Evolutionary conservation across 2,888 invertebrate genomes (phyloP), one percentile per base, ranked within the genome.

Genomic region (Volucella inanis): DNA sequence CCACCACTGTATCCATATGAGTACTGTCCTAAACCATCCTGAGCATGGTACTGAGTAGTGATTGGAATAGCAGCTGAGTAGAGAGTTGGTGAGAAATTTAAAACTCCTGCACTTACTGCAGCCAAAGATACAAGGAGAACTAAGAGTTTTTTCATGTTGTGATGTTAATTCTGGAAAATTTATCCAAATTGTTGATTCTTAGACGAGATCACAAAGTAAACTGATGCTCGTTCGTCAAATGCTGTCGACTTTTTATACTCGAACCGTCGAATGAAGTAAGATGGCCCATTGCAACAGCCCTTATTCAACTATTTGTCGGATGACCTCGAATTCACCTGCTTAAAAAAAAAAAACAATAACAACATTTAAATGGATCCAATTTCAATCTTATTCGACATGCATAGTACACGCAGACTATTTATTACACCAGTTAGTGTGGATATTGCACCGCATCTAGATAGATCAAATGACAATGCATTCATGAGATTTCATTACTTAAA

Each of bases 1-100:
- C 93, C 94, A 77, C 93, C 94, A 57, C 93, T 90, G 88, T 95
- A 94, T 54, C 94, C 94, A 89, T 94, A 95, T 41, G 93, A 93
- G 90, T 94, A 94, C 89, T 94, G 94, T 2, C 94, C 94, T 49
- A 93, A 90, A 80, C 92, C 93, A 89, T 95, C 94, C 91, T 95
- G 94, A 59, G 93, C 92, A 90, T 94, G 94, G 89, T 94, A 94
- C 87, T 92, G 92, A 41, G 90, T 91, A 75, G 91, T 88, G 68
- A 92, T 89, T 61, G 91, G 91, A 39, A 86, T 74, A 8, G 83
- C 62, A n/a, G 88, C 83, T 8, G 87, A 87, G 31, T 87, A 88
- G 11, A 87, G 68, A 18, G 87, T 45, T 50, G 87, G 75, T 6
- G 86, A 57, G 68, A 87, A 81, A 18, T 87, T 86, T 1, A 87